Evolutionary conservation across 2,888 invertebrate species (phyloP), one percentile per base, ranked within the genome.

Genomic region (Azorinus chamasolen): DNA sequence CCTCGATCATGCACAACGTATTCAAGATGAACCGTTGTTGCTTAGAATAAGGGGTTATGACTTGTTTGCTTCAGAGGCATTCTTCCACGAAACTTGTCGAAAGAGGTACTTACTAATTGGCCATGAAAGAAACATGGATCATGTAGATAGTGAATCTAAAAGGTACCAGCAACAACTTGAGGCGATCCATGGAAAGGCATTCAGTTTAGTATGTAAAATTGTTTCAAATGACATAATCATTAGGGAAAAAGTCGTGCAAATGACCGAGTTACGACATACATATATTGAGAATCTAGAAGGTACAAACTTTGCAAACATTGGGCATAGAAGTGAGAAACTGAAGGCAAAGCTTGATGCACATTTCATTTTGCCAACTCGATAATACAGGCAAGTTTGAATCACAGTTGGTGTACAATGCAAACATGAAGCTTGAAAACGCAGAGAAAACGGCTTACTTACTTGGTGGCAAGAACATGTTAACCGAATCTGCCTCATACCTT

Each of bases 401-500:
- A 10, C 48, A 32, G 6, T 32, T 65, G 27, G 73, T 73, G 12
- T 73, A 61, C 43, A 73, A 25, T 41, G 16, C 59, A 6, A 43
- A 32, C 1, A 41, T 63, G 48, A 48, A 46, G 50, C 1, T 63
- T n/a, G 63, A 48, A n/a, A 22, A 46, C 27, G 71, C 71, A 50
- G 16, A 63, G 32, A 1, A 24, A 24, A 63, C n/a, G 39, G 71
- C 57, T 20, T 57, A 37, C 50, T 16, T 25, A 16, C 55, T 63
- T 10, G 58, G 71, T 12, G 50, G 43, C 20, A 51, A 48, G 32
- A 22, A 63, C 37, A 20, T 50, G n/a, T 12, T 58, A 51, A 24
- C 22, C n/a, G 63, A 76, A n/a, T 8, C 58, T 57, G 76, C 53
- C 51, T 2, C 24, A n/a, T 27, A 50, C 24, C 39, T 76, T 27